A percentile compares a stretch with the other conserved stretches of the same genome.
phyloP scores from a whole-genome alignment of 2,113 vertebrate genomes.

The Turnix velox region DNA sequence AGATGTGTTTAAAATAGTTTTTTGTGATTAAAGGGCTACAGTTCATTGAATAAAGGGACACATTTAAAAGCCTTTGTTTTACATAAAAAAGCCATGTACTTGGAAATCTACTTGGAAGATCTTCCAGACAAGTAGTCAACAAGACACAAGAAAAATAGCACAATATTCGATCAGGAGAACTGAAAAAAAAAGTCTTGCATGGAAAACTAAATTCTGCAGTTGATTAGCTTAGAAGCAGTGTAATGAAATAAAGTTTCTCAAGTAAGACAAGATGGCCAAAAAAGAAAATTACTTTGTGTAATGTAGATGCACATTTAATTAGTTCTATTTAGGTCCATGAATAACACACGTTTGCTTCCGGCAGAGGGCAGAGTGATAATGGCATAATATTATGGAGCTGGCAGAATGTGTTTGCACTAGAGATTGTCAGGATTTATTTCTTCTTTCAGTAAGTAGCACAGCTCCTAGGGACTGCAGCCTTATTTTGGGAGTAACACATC shows the following conservation, averaged over 20 bases:
- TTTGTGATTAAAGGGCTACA: background rate
- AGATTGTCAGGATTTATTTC: rapidly evolving
- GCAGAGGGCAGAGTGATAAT: background rate
- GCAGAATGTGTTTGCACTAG: background rate
- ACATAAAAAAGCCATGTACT: background rate
- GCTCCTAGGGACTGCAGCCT: background rate
- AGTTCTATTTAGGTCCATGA: background rate
- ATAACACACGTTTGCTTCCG: background rate
- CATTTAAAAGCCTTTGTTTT: background rate
- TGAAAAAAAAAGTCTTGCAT: background rate
- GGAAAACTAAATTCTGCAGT: background rate
- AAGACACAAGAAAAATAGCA: background rate
- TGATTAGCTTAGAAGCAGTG: background rate
- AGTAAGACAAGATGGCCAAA: background rate
- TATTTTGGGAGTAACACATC: background rate
- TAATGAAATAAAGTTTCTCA: background rate
- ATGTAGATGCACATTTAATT: background rate
- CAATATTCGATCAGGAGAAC: background rate
- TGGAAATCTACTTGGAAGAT: background rate
- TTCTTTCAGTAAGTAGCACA: rapidly evolving
- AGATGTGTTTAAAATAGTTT: background rate
- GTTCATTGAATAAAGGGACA: background rate
- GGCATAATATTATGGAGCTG: rapidly evolving
- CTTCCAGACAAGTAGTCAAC: background rate
- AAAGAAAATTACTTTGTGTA: background rate